Evolutionary conservation across 2,888 invertebrate genomes (phyloP), one percentile per base, ranked within the genome.

Genomic region (Eupithecia tripunctaria): DNA sequence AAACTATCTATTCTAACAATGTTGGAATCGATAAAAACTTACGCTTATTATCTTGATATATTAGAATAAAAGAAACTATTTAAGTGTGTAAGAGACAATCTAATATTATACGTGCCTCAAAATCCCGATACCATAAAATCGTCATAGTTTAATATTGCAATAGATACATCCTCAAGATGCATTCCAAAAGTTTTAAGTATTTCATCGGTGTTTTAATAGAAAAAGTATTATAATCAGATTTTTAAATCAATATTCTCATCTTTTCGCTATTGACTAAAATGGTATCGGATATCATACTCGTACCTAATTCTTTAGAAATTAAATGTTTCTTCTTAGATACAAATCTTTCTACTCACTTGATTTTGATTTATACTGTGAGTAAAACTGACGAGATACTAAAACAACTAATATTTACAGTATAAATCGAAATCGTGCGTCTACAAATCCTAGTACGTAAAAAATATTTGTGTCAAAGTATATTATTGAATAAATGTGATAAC

Each of bases 401-500:
- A 41, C 21, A 64, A 38, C 21, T 21, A 36, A 21, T 64, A 18
- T n/a, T 70, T 79, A 80, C 85, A 85, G 85, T 88, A 85, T 85
- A 86, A 81, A 87, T 88, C 88, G 87, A 66, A 80, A 84, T 82
- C 87, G 85, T 80, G 85, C 74, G 79, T 89, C 86, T 89, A 89
- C 88, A 91, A 90, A 88, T 89, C 84, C 84, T 93, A 93, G 93
- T 91, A 90, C 86, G 89, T 92, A 92, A 93, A 82, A 84, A 85
- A 88, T 91, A 89, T 93, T 90, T 91, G 93, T 94, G 94, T 94
- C 94, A 94, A 93, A 93, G 85, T 93, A 93, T 93, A 93, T 92
- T 92, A 92, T 81, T 93, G 90, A 91, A 93, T 94, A 94, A 94
- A 94, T 94, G 94, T 94, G 94, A 94, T 94, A 94, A 91, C 89